phyloP scores from a whole-genome alignment of 2,797 vertebrate genomes.

The Sebastiscus tertius region DNA sequence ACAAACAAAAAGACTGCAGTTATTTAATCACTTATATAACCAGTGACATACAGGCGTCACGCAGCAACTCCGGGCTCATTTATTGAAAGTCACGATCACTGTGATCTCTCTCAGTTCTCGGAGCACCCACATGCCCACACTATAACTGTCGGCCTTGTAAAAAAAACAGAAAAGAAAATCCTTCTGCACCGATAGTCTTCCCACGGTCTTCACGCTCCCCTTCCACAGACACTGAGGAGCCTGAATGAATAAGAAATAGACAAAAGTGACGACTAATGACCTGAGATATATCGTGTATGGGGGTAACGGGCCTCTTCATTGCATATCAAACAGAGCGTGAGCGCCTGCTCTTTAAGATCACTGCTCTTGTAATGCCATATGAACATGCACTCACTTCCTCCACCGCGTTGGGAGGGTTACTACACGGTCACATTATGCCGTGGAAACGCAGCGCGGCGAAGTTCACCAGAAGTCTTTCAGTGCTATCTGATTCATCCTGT shows the following conservation, averaged over 20 bases:
- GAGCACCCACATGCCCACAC: slow-evolving; percentile 31
- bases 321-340: slow-evolving; percentile 46
- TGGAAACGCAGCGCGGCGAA: slow-evolving; percentile 1
- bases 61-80: slow-evolving; percentile 11
- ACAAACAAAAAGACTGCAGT: not conserved
- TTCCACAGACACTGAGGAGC: slow-evolving; percentile 17
- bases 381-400: slow-evolving; percentile 20
- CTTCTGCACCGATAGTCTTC: slow-evolving; percentile 22
- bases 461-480: slow-evolving; percentile 25
- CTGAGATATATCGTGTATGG: slow-evolving; percentile 12
- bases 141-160: slow-evolving; percentile 9
- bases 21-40: slow-evolving; percentile 14
- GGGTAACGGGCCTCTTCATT: slow-evolving; percentile 27
- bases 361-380: slow-evolving; percentile 15
- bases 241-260: slow-evolving; percentile 37
- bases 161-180: not conserved
- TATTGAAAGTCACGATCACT: slow-evolving; percentile 21
- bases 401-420: not conserved
- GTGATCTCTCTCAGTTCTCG: slow-evolving; percentile 12
- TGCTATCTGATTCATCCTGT: not conserved
- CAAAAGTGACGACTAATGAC: slow-evolving; percentile 49
- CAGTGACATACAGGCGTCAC: not conserved
- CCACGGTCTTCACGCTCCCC: slow-evolving; percentile 46
- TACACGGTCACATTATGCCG: not conserved
- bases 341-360: slow-evolving; percentile 7